These are phyloP conservation scores for Astropecten irregularis DNA, from an alignment of 53 echinoderm and acorn worm species.

Conservation along the genomic window DNA sequence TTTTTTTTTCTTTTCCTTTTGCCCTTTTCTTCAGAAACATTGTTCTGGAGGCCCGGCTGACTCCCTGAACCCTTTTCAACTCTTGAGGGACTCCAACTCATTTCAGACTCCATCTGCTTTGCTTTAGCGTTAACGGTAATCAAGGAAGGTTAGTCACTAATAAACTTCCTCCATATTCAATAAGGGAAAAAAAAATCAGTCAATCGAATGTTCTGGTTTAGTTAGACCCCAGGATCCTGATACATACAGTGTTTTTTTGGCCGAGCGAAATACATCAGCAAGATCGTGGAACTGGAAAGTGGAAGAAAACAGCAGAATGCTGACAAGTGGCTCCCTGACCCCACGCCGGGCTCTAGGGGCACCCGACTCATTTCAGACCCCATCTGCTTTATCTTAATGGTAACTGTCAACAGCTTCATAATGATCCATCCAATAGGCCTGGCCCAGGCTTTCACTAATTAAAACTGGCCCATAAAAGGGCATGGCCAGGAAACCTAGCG, in stretches of 20 bases:
- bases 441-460: constrained; percentile 48
- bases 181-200: not conserved
- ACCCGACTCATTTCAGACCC: too few relatives aligned
- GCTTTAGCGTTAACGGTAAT: constrained; percentile 8
- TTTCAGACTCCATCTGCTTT: constrained; percentile 40
- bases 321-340: constrained; percentile 26
- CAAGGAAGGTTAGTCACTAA: constrained; percentile 30
- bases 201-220: too few relatives aligned
- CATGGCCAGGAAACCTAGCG: constrained; percentile 38
- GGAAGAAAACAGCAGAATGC: not conserved
- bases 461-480: constrained; percentile 52
- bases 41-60: not conserved
- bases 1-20: not conserved
- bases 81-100: constrained; percentile 18
- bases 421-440: constrained; percentile 53
- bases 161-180: constrained; percentile 7
- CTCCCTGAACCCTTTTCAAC: not conserved
- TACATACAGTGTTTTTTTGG: too few relatives aligned
- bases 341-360: too few relatives aligned
- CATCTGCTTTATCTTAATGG: constrained; percentile 63
- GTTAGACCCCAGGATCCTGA: too few relatives aligned
- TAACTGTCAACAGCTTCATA: constrained; percentile 67
- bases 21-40: not conserved
- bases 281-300: too few relatives aligned
- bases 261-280: too few relatives aligned